These are phyloP conservation scores for Andrena bicolor DNA, from an alignment of 2,888 invertebrate species.

Conservation along the genomic window DNA sequence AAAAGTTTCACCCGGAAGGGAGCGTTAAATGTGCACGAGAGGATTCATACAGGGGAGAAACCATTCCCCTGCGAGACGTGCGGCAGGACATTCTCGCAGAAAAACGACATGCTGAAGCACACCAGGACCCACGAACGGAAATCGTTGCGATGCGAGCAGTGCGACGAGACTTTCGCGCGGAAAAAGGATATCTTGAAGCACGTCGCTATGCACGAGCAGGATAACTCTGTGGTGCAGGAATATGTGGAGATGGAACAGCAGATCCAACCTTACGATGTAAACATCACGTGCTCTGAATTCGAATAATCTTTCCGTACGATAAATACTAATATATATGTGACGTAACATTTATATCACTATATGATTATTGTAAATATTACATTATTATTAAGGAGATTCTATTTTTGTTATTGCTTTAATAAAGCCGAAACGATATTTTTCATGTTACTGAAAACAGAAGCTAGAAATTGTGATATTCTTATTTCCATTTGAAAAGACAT, in stretches of 20 bases:
- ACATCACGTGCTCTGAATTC: constrained; percentile 26
- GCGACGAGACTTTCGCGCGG: constrained; percentile 60
- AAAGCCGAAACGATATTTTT: not conserved
- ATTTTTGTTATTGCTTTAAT: constrained; percentile 7
- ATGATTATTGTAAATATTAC: not conserved
- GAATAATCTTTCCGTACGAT: constrained; percentile 13
- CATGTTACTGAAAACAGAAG: not conserved
- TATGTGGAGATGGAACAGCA: constrained; percentile 21
- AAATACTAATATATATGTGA: not conserved
- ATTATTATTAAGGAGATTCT: not conserved
- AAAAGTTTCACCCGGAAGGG: constrained; percentile 79
- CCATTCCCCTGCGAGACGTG: constrained; percentile 79
- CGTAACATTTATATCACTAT: not conserved
- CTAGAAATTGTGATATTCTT: too few species aligned
- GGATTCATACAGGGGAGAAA: constrained; percentile 80
- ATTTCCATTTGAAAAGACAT: too few species aligned
- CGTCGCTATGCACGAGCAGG: constrained; percentile 46
- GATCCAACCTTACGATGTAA: constrained; percentile 27
- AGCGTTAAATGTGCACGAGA: constrained; percentile 77
- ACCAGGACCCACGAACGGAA: constrained; percentile 72
- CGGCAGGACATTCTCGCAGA: constrained; percentile 77
- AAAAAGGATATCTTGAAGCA: constrained; percentile 70
- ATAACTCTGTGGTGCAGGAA: constrained; percentile 23
- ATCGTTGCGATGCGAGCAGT: constrained; percentile 64
- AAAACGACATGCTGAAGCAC: constrained; percentile 81